These are phyloP conservation scores for Melanerpes aurifrons DNA, from an alignment of 2,113 vertebrate species.

Conservation along the genomic window DNA sequence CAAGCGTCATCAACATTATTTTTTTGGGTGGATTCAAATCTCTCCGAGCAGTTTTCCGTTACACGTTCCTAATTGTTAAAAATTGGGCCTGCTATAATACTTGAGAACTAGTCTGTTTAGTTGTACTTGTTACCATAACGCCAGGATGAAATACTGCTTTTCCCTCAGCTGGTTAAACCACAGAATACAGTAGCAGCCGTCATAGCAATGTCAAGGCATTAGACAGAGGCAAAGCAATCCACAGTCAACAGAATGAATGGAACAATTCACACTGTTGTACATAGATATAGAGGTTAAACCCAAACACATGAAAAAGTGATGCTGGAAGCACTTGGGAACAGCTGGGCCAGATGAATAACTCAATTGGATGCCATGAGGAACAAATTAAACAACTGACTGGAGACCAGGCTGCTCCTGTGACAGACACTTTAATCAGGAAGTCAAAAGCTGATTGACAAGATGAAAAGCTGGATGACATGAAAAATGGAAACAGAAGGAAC, in stretches of 20 bases:
- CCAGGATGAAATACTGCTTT: slow-evolving; percentile 57
- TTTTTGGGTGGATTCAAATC: slow-evolving; percentile 74
- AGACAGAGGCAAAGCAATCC: slow-evolving; percentile 66
- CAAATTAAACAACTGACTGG: slow-evolving; percentile 87
- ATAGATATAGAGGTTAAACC: slow-evolving; percentile 84
- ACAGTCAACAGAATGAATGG: slow-evolving; percentile 77
- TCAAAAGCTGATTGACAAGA: slow-evolving; percentile 90
- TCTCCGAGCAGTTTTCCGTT: slow-evolving; percentile 72
- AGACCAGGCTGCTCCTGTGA: slow-evolving; percentile 82
- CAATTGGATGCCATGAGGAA: slow-evolving; percentile 87
- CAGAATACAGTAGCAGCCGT: slow-evolving; percentile 59
- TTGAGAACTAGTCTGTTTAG: slow-evolving; percentile 69
- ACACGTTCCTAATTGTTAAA: slow-evolving; percentile 74
- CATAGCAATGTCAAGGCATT: slow-evolving; percentile 68
- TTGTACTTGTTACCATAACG: slow-evolving; percentile 73
- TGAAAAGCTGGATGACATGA: slow-evolving; percentile 88
- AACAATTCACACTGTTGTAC: slow-evolving; percentile 80
- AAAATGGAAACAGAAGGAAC: slow-evolving; percentile 90
- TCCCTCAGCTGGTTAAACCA: slow-evolving; percentile 55
- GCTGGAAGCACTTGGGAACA: slow-evolving; percentile 85
- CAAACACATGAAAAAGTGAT: slow-evolving; percentile 82
- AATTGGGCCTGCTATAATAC: slow-evolving; percentile 49
- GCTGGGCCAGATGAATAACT: slow-evolving; percentile 86
- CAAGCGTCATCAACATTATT: slow-evolving; percentile 74
- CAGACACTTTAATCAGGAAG: slow-evolving; percentile 90